Conservation (phyloP, 2,113 vertebrate species). For the Vulpes lagopus region DNA sequence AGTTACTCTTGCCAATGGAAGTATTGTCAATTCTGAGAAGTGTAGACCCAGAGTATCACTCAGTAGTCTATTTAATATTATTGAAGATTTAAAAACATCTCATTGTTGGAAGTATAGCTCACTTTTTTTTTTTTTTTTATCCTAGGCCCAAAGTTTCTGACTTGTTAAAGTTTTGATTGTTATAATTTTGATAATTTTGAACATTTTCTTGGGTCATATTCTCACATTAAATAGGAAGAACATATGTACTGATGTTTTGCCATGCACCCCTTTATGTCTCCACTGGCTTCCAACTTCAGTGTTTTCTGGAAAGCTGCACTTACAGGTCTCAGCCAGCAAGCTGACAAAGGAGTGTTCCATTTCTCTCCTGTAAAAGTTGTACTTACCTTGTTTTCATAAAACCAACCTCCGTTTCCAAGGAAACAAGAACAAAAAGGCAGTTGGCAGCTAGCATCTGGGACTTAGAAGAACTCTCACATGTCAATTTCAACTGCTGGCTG, state of each 20-base stretch:
- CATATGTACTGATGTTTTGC: background rate
- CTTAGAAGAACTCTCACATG: constrained; percentile 80
- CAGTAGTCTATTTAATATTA: background rate
- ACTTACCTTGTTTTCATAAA: constrained; percentile 80
- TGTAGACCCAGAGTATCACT: background rate
- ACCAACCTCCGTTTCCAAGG: constrained; percentile 82
- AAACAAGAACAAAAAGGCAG: constrained; percentile 84
- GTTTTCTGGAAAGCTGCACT: constrained; percentile 47
- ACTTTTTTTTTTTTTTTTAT: background rate
- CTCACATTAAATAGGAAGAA: background rate
- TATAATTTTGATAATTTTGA: background rate
- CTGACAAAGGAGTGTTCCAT: constrained; percentile 70
- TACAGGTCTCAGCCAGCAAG: constrained; percentile 50
- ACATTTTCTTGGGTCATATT: background rate
- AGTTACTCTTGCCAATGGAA: background rate
- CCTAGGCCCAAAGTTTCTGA: background rate
- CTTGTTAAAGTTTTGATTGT: constrained; percentile 44
- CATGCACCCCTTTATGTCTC: background rate
- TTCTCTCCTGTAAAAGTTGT: constrained; percentile 73
- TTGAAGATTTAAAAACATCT: background rate
- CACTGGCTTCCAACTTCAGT: constrained; percentile 9
- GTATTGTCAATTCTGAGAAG: background rate
- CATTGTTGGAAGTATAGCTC: background rate
- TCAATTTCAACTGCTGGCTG: constrained; percentile 74
- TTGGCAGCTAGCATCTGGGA: constrained; percentile 83